phyloP scores from a whole-genome alignment of 1,140 invertebrate genomes.

The Oscheius sp. region DNA sequence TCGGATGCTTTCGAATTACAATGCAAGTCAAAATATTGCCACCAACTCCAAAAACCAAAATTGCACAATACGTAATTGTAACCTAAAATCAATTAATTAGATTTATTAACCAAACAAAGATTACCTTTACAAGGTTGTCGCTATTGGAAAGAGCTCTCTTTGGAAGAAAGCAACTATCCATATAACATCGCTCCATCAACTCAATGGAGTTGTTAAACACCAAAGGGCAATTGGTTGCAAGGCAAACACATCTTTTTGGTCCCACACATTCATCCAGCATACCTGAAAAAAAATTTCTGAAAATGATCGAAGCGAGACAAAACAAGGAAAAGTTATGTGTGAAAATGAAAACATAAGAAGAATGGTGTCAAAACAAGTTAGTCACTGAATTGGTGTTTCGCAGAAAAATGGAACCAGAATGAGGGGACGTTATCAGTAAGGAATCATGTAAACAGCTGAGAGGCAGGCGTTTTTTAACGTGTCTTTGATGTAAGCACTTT shows the following conservation, averaged over 20 bases:
- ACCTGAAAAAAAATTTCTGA: no score
- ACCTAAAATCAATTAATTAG: slow-evolving; percentile 59
- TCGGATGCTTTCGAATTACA: slow-evolving; percentile 69
- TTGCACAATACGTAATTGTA: slow-evolving; percentile 74
- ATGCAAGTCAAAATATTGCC: slow-evolving; percentile 87
- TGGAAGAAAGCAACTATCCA: slow-evolving; percentile 32
- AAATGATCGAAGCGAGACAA: no score
- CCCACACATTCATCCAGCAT: slow-evolving; percentile 2
- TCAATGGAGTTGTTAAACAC: slow-evolving; percentile 1
- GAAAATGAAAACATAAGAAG: no score
- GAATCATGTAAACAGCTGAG: no score
- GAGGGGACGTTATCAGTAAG: no score
- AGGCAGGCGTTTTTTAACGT: no score
- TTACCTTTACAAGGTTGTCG: background rate
- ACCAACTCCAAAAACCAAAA: slow-evolving; percentile 79
- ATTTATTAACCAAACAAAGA: background rate
- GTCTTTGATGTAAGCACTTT: no score
- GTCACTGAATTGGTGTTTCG: no score
- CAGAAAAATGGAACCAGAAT: no score
- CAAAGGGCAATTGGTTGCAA: slow-evolving; percentile 10
- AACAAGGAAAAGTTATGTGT: no score
- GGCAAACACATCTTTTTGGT: slow-evolving; percentile 8
- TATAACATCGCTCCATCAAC: slow-evolving; percentile 27
- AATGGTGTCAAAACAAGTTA: no score
- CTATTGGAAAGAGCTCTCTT: slow-evolving; percentile 19